Evolutionary conservation across 53 echinoderm and acorn worm genomes (phyloP), one percentile per base, ranked within the genome.

Genomic region (Holothuria leucospilota): DNA sequence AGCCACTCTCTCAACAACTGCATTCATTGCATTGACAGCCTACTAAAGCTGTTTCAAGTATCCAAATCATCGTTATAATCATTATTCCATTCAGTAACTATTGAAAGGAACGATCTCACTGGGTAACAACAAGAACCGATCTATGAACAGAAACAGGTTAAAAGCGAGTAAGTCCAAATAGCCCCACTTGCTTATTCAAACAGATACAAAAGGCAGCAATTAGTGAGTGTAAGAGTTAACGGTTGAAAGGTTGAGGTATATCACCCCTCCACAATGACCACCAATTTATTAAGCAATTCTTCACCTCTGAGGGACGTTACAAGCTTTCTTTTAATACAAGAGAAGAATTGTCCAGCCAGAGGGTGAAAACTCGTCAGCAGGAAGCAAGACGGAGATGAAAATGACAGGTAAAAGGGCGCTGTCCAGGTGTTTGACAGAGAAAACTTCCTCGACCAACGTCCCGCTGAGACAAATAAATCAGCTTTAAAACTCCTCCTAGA

Each of bases 221-320:
- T 72, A 72, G 72, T 23, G 38, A 72, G 72, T 72, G 72, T 72
- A 72, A 72, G 72, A 39, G 72, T 72, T 72, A 72, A 72, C 72
- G 72, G 72, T 72, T 72, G 72, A 72, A 72, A 72, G 72, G 46
- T 24, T 72, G 46, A 72, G 72, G 46, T 72, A 72, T 72, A 72
- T 39, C 72, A 46, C 39, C 38, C 41, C 46, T 21, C 21, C 72
- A 72, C 72, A 72, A 72, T 72, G 18, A n/a, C 39, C 41, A 72
- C 72, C 72, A 72, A 72, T 72, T 72, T 72, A 72, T 72, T 72
- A 72, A 72, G 72, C 72, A 72, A 72, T 72, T 46, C 72, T 72
- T 72, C 72, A 15, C 72, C 39, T 72, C 29, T 72, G 46, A 72
- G 72, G 6, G 46, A 72, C 39, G n/a, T 72, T 72, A 41, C n/a